A percentile compares a stretch with the other conserved stretches of the same genome.
Evolutionary conservation across 2,797 vertebrate species (phyloP).

Genomic region (Naso thynnoides): DNA sequence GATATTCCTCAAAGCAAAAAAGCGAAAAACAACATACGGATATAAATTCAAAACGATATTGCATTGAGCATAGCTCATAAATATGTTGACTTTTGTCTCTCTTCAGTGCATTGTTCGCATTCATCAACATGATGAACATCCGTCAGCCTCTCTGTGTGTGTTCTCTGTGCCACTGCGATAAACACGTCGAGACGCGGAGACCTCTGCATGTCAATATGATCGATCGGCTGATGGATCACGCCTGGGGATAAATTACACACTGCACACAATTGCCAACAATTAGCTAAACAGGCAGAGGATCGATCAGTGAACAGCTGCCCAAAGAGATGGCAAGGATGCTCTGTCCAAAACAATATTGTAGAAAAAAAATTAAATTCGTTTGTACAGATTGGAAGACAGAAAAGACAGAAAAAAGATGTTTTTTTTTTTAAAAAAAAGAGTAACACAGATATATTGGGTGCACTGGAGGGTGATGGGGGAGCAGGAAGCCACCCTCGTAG

Average conservation of each 20-base stretch:
- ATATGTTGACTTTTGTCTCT: neutral
- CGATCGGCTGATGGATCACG: conserved; percentile 71
- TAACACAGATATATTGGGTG: conserved; percentile 14
- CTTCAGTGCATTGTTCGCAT: conserved; percentile 17
- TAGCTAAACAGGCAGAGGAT: conserved; percentile 72
- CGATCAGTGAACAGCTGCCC: conserved; percentile 55
- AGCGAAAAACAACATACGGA: too few species aligned
- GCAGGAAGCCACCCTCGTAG: conserved; percentile 51
- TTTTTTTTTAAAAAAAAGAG: neutral
- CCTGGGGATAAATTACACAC: conserved; percentile 62
- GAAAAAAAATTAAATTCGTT: conserved; percentile 10
- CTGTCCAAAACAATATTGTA: neutral
- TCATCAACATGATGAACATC: conserved; percentile 39
- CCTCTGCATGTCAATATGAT: conserved; percentile 59
- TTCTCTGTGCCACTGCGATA: conserved; percentile 42
- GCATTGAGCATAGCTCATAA: neutral
- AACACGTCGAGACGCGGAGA: conserved; percentile 57
- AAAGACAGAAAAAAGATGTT: neutral
- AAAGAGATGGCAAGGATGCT: neutral
- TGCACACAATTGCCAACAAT: conserved; percentile 72
- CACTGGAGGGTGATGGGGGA: conserved; percentile 9
- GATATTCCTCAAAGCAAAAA: neutral
- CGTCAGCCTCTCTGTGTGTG: conserved; percentile 34
- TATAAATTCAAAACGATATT: neutral
- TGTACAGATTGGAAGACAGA: neutral